Conservation (phyloP, 2,888 invertebrate species). For the Drosophila mimetica region DNA sequence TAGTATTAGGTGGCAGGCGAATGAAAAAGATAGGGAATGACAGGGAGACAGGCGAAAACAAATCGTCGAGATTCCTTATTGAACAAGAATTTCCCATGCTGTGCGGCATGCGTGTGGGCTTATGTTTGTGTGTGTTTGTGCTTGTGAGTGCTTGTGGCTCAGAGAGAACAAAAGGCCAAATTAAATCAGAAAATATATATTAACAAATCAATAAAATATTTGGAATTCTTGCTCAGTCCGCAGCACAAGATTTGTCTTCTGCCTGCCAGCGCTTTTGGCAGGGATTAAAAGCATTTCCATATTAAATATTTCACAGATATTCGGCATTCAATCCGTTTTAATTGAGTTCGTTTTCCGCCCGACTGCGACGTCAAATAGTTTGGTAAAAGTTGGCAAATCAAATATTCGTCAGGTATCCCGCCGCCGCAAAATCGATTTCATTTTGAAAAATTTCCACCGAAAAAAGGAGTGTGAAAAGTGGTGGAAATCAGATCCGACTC, state of each 20-base stretch:
- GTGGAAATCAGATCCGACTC: conserved; percentile 4
- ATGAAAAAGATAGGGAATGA: conserved; percentile 9
- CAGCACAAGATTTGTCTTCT: conserved; percentile 18
- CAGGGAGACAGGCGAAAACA: conserved; percentile 22
- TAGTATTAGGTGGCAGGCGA: neutral
- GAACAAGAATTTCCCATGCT: conserved; percentile 36
- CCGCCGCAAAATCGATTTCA: conserved; percentile 33
- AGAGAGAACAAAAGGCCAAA: conserved; percentile 31
- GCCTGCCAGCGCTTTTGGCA: conserved; percentile 5
- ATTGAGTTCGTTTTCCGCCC: conserved; percentile 38
- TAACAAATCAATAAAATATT: conserved; percentile 47
- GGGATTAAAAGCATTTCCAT: conserved; percentile 35
- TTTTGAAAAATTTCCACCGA: conserved; percentile 15
- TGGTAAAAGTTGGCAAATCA: conserved; percentile 26
- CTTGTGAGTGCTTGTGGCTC: conserved; percentile 1
- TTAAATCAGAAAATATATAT: conserved; percentile 43
- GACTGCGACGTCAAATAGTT: conserved; percentile 25
- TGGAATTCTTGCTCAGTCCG: conserved; percentile 19
- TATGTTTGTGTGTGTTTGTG: conserved; percentile 5
- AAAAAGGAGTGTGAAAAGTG: conserved; percentile 7
- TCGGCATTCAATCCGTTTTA: conserved; percentile 38
- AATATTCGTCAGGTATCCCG: conserved; percentile 32
- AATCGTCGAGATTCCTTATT: conserved; percentile 33
- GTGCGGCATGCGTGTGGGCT: neutral
- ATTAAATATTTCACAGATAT: conserved; percentile 44